Percentiles rank a stretch among this genome's conserved stretches.
phyloP scores from a whole-genome alignment of 1,140 invertebrate genomes.

The Drosophila malerkotliana region DNA sequence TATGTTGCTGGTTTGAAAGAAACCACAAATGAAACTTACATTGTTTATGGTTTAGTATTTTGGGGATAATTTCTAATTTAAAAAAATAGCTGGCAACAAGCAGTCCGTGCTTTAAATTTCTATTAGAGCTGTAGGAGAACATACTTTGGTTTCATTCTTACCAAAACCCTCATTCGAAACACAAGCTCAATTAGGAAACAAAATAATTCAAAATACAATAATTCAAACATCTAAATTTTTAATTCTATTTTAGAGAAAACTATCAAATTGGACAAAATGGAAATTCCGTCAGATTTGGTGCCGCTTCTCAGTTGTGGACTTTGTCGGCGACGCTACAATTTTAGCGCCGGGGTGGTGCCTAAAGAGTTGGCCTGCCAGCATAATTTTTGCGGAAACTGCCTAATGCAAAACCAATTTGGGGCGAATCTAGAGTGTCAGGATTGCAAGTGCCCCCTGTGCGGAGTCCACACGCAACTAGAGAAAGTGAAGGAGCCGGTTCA shows the following conservation, averaged over 20 bases:
- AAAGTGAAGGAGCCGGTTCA: slow-evolving; percentile 88
- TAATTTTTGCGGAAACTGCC: slow-evolving; percentile 90
- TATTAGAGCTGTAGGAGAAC: not conserved
- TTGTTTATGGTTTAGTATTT: not conserved
- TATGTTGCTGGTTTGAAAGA: slow-evolving; percentile 12
- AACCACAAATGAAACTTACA: slow-evolving; percentile 12
- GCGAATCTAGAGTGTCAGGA: slow-evolving; percentile 86
- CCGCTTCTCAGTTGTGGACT: slow-evolving; percentile 89
- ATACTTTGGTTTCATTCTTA: no score
- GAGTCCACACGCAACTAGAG: slow-evolving; percentile 87
- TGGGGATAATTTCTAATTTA: not conserved
- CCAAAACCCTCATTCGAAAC: no score
- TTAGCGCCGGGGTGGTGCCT: slow-evolving; percentile 86
- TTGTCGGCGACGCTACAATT: slow-evolving; percentile 89
- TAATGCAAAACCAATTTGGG: slow-evolving; percentile 86
- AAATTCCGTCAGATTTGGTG: slow-evolving; percentile 87
- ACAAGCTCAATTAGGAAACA: no score
- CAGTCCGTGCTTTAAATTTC: not conserved
- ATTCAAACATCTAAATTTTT: no score
- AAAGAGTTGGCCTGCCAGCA: slow-evolving; percentile 91
- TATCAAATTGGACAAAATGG: slow-evolving; percentile 21
- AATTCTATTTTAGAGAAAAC: no score
- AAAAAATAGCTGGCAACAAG: not conserved
- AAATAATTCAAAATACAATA: not conserved
- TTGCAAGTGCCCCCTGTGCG: slow-evolving; percentile 87